These are phyloP conservation scores for Neoaliturus tenellus DNA, from an alignment of 2,888 invertebrate genomes.

Conservation along the genomic window DNA sequence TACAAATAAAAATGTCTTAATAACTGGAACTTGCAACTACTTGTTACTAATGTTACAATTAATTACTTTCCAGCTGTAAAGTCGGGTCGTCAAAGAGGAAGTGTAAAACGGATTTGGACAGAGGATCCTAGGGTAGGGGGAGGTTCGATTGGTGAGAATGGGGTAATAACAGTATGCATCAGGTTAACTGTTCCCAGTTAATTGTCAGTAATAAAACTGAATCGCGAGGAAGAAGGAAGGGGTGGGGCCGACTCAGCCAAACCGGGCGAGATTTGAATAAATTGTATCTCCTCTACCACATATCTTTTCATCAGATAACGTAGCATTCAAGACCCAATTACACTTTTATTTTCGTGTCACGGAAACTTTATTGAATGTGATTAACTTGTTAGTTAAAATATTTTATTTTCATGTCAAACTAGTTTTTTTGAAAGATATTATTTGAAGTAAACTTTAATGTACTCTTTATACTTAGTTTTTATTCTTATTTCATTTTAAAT, in stretches of 20 bases:
- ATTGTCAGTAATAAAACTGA: conserved; percentile 21
- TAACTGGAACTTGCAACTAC: too few relatives aligned
- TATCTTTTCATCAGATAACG: background rate
- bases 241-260: background rate
- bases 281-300: background rate
- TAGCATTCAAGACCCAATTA: background rate
- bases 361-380: too few relatives aligned
- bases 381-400: too few relatives aligned
- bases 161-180: conserved; percentile 22
- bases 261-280: conserved; percentile 20
- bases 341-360: background rate
- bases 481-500: too few relatives aligned
- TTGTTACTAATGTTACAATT: too few relatives aligned
- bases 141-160: background rate
- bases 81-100: too few relatives aligned
- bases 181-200: conserved; percentile 23
- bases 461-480: too few relatives aligned
- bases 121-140: background rate
- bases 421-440: too few relatives aligned
- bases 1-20: too few relatives aligned
- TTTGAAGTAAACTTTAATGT: too few relatives aligned
- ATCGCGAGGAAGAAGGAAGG: background rate
- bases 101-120: background rate
- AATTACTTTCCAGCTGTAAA: too few relatives aligned
- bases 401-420: too few relatives aligned